Conservation (phyloP, 2,888 invertebrate species). For the Arenicola marina region DNA sequence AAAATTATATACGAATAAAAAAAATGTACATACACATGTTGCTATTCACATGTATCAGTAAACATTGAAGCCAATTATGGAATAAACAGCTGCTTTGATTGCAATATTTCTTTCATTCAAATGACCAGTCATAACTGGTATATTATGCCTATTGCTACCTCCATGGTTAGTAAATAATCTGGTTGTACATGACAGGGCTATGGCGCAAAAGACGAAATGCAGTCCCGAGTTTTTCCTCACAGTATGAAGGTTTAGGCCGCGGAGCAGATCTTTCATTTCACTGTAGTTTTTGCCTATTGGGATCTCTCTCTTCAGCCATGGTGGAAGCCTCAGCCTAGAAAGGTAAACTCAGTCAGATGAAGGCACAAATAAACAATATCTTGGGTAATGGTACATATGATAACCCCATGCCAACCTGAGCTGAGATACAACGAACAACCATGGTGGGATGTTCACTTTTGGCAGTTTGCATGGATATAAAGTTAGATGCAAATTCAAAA, state of each 20-base stretch:
- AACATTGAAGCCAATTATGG: background rate
- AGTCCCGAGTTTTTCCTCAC: slow-evolving; percentile 67
- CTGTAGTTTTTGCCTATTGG: slow-evolving; percentile 85
- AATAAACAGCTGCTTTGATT: background rate
- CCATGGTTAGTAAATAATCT: no score
- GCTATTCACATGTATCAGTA: no score
- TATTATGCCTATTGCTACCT: no score
- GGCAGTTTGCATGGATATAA: background rate
- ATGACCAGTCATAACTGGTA: background rate
- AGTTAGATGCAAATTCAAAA: no score
- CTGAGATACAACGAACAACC: background rate
- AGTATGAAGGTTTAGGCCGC: slow-evolving; percentile 86
- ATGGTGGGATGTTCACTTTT: no score
- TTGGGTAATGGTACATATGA: no score
- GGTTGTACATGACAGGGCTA: no score
- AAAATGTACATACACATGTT: no score
- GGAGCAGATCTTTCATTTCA: slow-evolving; percentile 80
- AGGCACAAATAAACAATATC: no score
- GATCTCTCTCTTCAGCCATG: slow-evolving; percentile 93
- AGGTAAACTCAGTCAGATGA: no score
- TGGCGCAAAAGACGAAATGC: no score
- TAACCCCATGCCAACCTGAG: background rate
- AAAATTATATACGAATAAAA: no score
- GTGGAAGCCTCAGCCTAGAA: slow-evolving; percentile 78
- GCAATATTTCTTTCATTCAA: slow-evolving; percentile 5